A percentile compares a stretch with the other conserved stretches of the same genome.
These are phyloP conservation scores for Octopus sinensis DNA, from an alignment of 1,140 invertebrate genomes.

Conservation along the genomic window DNA sequence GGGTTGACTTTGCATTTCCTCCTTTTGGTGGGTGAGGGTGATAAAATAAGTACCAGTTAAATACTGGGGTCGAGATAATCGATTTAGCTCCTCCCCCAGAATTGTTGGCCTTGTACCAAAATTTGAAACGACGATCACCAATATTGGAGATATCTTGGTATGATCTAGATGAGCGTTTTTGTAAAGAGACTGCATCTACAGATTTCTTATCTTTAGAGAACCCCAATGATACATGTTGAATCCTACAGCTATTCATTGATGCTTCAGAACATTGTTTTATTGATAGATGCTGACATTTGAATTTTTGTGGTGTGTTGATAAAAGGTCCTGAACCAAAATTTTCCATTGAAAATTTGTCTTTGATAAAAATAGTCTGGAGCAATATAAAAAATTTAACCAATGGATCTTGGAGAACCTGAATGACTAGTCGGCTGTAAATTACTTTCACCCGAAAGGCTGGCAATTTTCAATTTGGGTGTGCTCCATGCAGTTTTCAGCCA, in stretches of 20 bases:
- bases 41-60: too few species aligned
- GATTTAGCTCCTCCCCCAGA: too few species aligned
- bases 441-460: conserved; percentile 32
- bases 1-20: too few species aligned
- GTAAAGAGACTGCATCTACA: background rate
- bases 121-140: background rate
- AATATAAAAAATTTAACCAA: conserved; percentile 89
- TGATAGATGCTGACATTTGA: background rate
- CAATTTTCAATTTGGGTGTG: conserved; percentile 37
- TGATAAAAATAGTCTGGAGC: conserved; percentile 86
- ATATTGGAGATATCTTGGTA: background rate
- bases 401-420: conserved; percentile 48
- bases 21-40: too few species aligned
- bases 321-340: conserved; percentile 66
- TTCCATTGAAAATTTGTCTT: conserved; percentile 62
- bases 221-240: background rate
- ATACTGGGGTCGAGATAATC: too few species aligned
- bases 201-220: background rate
- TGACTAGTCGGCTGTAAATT: conserved; percentile 38
- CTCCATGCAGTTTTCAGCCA: conserved; percentile 29
- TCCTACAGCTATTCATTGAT: background rate
- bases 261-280: background rate
- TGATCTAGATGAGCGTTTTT: background rate
- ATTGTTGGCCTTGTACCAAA: too few species aligned
- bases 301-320: conserved; percentile 53